Percentiles rank a stretch among this genome's conserved stretches.
Evolutionary conservation across 1,140 invertebrate genomes (phyloP).

Genomic region (Drosophila tani): DNA sequence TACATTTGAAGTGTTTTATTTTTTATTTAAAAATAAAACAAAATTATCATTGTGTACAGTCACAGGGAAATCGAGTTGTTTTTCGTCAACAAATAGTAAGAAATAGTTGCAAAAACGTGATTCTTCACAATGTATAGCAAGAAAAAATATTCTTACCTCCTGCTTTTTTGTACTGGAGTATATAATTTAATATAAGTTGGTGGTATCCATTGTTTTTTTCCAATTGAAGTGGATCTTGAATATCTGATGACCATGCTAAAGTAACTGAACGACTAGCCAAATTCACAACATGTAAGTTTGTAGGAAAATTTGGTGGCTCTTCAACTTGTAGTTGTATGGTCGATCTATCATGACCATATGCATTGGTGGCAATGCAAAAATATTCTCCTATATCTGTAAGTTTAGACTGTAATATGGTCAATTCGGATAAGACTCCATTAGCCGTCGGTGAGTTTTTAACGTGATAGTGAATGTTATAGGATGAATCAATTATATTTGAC

Average conservation of each 20-base stretch:
- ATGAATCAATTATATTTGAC: conserved; percentile 85
- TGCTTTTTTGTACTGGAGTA: conserved; percentile 88
- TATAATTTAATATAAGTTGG: conserved; percentile 87
- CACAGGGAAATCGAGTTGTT: too few species aligned
- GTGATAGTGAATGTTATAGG: conserved; percentile 86
- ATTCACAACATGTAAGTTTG: conserved; percentile 87
- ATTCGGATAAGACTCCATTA: conserved; percentile 87
- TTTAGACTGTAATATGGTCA: conserved; percentile 87
- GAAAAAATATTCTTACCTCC: conserved; percentile 84
- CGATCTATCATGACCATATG: conserved; percentile 89
- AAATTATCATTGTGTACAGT: too few species aligned
- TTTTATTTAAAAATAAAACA: too few species aligned
- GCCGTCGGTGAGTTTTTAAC: conserved; percentile 86
- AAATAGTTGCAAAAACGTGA: too few species aligned
- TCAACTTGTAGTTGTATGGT: conserved; percentile 88
- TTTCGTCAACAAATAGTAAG: too few species aligned
- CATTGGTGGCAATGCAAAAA: conserved; percentile 89
- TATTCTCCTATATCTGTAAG: conserved; percentile 89
- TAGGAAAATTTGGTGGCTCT: conserved; percentile 89
- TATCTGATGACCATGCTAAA: conserved; percentile 86
- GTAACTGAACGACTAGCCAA: conserved; percentile 87
- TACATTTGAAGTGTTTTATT: too few species aligned
- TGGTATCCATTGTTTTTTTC: conserved; percentile 83
- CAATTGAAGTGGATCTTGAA: conserved; percentile 57
- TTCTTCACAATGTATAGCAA: background rate